Conservation (phyloP, 2,797 vertebrate species). For the Cheirogaleus major region DNA sequence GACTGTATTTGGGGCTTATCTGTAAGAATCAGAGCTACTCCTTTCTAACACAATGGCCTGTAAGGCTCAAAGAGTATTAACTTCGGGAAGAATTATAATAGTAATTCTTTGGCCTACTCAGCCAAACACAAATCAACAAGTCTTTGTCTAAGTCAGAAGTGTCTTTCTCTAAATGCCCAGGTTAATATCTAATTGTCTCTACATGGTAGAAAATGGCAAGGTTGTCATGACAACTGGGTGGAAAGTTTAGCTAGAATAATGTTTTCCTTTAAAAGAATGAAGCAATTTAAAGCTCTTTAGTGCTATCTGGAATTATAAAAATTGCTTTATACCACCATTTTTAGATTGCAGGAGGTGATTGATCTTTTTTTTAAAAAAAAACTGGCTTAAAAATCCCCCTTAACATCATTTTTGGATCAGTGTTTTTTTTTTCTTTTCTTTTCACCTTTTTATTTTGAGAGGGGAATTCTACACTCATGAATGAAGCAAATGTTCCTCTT, state of each 20-base stretch:
- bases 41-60: slow-evolving; percentile 34
- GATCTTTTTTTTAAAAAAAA: slow-evolving; percentile 67
- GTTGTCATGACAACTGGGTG: slow-evolving; percentile 78
- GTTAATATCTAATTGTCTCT: slow-evolving; percentile 82
- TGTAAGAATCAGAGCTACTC: slow-evolving; percentile 29
- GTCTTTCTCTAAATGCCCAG: slow-evolving; percentile 71
- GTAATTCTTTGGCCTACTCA: slow-evolving; percentile 48
- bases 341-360: slow-evolving; percentile 67
- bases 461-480: neutral
- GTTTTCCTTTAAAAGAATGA: slow-evolving; percentile 80
- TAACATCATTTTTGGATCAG: slow-evolving; percentile 60
- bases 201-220: slow-evolving; percentile 65
- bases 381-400: slow-evolving; percentile 41
- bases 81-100: slow-evolving; percentile 54
- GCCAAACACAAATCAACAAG: slow-evolving; percentile 77
- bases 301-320: slow-evolving; percentile 74
- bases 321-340: slow-evolving; percentile 72
- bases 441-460: neutral
- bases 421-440: neutral
- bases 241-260: slow-evolving; percentile 78
- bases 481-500: slow-evolving; percentile 50
- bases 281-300: slow-evolving; percentile 79
- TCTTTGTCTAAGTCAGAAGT: slow-evolving; percentile 68
- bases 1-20: neutral
- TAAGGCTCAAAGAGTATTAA: neutral